phyloP scores from a whole-genome alignment of 35 echinoderm and acorn worm genomes.

The Ptychodera flava region DNA sequence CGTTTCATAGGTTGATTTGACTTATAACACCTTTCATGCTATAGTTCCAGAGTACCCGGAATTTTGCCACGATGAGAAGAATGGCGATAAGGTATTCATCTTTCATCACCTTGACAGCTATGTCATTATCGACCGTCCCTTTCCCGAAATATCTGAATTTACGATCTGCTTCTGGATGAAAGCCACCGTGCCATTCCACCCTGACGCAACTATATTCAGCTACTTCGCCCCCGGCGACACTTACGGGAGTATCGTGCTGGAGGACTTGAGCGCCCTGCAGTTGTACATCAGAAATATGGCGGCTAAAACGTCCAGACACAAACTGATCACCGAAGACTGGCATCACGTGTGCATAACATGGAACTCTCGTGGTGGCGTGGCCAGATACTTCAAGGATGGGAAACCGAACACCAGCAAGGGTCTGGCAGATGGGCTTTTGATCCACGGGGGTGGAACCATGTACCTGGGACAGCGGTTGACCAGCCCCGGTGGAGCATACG shows the following conservation, averaged over 20 bases:
- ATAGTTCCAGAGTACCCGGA: background rate
- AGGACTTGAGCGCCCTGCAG: background rate
- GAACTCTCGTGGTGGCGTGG: background rate
- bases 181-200: background rate
- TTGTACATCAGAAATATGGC: background rate
- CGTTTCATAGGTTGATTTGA: too few species aligned
- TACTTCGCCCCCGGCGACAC: background rate
- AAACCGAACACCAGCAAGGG: background rate
- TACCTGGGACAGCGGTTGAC: background rate
- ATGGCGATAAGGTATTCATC: background rate
- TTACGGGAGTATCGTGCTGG: background rate
- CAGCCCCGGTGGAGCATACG: background rate
- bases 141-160: background rate
- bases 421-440: background rate
- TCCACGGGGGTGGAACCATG: background rate
- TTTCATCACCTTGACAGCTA: background rate
- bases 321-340: background rate
- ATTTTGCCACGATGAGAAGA: background rate
- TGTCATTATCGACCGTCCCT: background rate
- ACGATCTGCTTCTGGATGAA: background rate
- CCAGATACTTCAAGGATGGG: background rate
- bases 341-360: background rate
- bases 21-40: too few species aligned
- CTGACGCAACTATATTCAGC: background rate
- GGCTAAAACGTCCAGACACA: background rate